Base-by-base conservation (phyloP, 2,797 vertebrate genomes). In the Tadarida brasiliensis region DNA sequence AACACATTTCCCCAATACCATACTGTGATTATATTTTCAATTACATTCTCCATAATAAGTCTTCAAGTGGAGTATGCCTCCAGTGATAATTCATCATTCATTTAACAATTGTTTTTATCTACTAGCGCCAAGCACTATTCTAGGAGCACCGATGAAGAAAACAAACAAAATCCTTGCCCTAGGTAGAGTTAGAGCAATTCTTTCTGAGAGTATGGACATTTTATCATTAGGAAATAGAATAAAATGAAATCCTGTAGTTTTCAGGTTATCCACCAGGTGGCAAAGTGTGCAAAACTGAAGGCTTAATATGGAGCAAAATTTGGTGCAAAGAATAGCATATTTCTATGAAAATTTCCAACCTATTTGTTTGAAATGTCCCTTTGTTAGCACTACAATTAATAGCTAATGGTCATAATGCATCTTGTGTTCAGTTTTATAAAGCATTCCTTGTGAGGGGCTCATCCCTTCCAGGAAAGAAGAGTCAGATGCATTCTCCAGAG, bases 251-350 rank as follows among this genome's bases (percentile, higher is more conserved):
- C 14, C 9, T 96, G 90, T 85, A 95, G 33, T 85, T 95, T 84
- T 67, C 33, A 30, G 0, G 2, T 30, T 67, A 71, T n/a, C 89
- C 97, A 94, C 94, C 54, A 97, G 97, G 76, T 95, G 97, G 97
- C 96, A 96, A 94, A 89, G 14, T 78, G 44, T 26, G 33, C 26
- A 73, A 94, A 94, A 81, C 2, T 14, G 71, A 74, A 10, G 7
- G 28, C 3, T 22, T 47, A 35, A 9, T 3, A 19, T 1, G 51
- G 33, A 86, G 26, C 61, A 68, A 88, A 93, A 65, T 35, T 88
- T 81, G 65, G n/a, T 87, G 28, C 65, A 54, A 92, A 92, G 16
- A 76, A 51, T 17, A 67, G 9, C 0, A 5, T 22, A 33, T 82
- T 87, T 77, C 5, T 65, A n/a, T 47, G 35, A 87, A 94, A 73